Evolutionary conservation across 2,888 invertebrate species (phyloP).

Genomic region (Drosophila stalkeri): DNA sequence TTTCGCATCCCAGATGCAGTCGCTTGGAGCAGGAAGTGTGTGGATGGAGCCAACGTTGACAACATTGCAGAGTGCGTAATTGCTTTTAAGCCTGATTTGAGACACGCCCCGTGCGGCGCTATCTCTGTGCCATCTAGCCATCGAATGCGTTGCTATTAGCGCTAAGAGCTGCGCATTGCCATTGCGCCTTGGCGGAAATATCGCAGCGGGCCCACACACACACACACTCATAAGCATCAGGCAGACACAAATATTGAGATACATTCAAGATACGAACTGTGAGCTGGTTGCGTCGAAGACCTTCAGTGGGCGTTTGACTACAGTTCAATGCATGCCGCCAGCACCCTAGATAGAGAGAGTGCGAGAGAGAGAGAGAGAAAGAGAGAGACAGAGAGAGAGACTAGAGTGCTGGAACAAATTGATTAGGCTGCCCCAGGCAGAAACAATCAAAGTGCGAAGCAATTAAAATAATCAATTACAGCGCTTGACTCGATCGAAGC

Average conservation of each 20-base stretch:
- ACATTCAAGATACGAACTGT: constrained; percentile 11
- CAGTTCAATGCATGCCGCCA: constrained; percentile 31
- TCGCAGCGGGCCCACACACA: constrained; percentile 24
- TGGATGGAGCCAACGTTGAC: constrained; percentile 43
- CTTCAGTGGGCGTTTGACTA: constrained; percentile 33
- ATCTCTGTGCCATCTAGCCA: constrained; percentile 8
- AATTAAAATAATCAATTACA: constrained; percentile 54
- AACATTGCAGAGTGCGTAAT: constrained; percentile 70
- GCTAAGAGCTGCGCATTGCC: constrained; percentile 60
- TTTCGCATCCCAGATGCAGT: constrained; percentile 48
- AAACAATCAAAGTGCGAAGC: constrained; percentile 37
- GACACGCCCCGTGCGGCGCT: constrained; percentile 52
- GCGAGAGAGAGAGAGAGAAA: neutral
- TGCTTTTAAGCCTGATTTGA: constrained; percentile 69
- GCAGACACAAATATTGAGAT: constrained; percentile 16
- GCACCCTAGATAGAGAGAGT: neutral
- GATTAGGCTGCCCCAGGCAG: constrained; percentile 24
- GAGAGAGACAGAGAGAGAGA: neutral
- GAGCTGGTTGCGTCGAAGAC: constrained; percentile 7
- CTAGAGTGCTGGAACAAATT: constrained; percentile 9
- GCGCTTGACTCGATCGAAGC: constrained; percentile 7
- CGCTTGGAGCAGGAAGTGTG: constrained; percentile 65
- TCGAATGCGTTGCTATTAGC: constrained; percentile 58
- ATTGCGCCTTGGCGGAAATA: constrained; percentile 65
- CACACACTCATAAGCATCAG: constrained; percentile 12